Evolutionary conservation across 92 coral and sea anemone genomes (phyloP), one percentile per base, ranked within the genome.

Genomic region (Pocillopora grandis): DNA sequence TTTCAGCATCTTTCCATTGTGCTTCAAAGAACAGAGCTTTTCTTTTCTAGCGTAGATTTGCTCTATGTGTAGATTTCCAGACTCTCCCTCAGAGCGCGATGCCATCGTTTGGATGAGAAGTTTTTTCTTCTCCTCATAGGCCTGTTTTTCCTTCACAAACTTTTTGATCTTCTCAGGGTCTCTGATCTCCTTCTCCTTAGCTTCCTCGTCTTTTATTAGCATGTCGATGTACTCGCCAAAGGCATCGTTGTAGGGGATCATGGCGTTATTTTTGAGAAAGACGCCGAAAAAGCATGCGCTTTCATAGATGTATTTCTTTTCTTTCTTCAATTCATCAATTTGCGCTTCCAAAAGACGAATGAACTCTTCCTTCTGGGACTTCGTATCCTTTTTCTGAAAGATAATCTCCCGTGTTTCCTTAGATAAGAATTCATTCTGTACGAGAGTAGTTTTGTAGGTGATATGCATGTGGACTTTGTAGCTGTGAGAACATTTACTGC

Each of bases 221-320:
- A 81, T 81, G 85, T 82, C 86, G 33, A 82, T 78, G 71, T 82
- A 82, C 79, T 82, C 86, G 79, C 79, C 15, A 64, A 82, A 57
- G 27, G 79, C 55, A 36, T 82, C 86, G 33, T 82, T 82, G 79
- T 82, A 82, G 56, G 86, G 68, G 58, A 82, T 72, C 67, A 82
- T 82, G 48, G 86, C 86, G n/a, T 80, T 80, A 1, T 80, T 48
- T 27, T 80, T 80, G 9, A 80, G 85, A 57, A 80, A 80, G 35
- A 75, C 77, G n/a, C 85, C 85, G 52, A 67, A 80, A n/a, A 49
- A 67, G 77, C 66, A 42, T n/a, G 77, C 77, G 10, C 77, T 42
- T 68, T 82, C 70, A 71, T 27, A 67, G 23, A 67, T 67, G 72
- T 52, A 82, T n/a, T 72, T 71, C 69, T 82, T 57, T 72, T 82